phyloP scores from a whole-genome alignment of 2,113 vertebrate species.

The Pseudorhombus dupliciocellatus region DNA sequence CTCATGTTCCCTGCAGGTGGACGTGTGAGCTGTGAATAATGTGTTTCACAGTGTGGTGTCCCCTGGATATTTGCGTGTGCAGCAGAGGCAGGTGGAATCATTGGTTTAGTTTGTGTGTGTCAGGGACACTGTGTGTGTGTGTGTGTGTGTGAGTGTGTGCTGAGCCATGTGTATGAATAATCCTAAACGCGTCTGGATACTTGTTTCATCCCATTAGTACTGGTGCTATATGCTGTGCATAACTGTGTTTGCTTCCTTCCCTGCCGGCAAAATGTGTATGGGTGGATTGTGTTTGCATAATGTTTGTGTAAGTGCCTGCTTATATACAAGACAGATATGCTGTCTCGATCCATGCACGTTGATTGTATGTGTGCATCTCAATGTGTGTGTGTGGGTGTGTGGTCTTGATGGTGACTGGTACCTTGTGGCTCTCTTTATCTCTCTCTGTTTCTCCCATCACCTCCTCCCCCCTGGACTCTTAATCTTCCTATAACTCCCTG shows the following conservation, averaged over 20 bases:
- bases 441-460: slow-evolving; percentile 25
- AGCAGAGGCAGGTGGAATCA: slow-evolving; percentile 51
- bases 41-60: slow-evolving; percentile 60
- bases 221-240: slow-evolving; percentile 21
- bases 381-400: not conserved
- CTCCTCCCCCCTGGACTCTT: slow-evolving; percentile 34
- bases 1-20: slow-evolving; percentile 20
- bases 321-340: slow-evolving; percentile 15
- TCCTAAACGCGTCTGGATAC: slow-evolving; percentile 19
- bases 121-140: slow-evolving; percentile 11
- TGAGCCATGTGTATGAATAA: slow-evolving; percentile 39
- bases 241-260: slow-evolving; percentile 26
- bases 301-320: slow-evolving; percentile 21
- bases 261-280: slow-evolving; percentile 1
- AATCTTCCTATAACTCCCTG: slow-evolving; percentile 51
- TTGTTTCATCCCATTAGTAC: slow-evolving; percentile 17
- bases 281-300: slow-evolving; percentile 33
- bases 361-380: not conserved
- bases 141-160: slow-evolving; percentile 11
- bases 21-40: slow-evolving; percentile 13
- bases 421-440: slow-evolving; percentile 51
- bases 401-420: slow-evolving; percentile 49
- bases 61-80: slow-evolving; percentile 57
- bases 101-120: slow-evolving; percentile 50
- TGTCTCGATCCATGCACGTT: slow-evolving; percentile 24